Evolutionary conservation across 1,140 invertebrate genomes (phyloP).

Genomic region (Pectinophora gossypiella): DNA sequence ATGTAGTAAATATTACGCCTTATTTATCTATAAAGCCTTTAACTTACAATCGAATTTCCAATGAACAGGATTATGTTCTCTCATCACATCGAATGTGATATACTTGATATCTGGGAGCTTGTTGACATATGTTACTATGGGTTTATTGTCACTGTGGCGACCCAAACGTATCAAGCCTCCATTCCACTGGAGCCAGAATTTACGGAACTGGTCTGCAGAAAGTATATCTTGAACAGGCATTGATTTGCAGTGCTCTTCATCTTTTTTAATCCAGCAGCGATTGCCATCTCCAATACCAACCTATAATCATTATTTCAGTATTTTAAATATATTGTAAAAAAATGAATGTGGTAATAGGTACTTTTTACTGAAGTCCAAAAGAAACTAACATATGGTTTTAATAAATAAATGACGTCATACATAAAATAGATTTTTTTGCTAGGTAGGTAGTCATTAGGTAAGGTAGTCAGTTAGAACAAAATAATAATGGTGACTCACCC

Average conservation of each 20-base stretch:
- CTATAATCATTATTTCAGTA: too few relatives aligned
- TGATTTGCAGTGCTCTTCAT: conserved; percentile 43
- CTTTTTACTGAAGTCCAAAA: too few relatives aligned
- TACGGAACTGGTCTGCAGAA: conserved; percentile 77
- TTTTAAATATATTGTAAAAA: too few relatives aligned
- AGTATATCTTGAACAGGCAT: conserved; percentile 79
- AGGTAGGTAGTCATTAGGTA: too few relatives aligned
- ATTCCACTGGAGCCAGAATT: conserved; percentile 85
- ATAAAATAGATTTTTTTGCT: too few relatives aligned
- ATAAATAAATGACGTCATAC: too few relatives aligned
- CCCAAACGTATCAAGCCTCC: conserved; percentile 54
- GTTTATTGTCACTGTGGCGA: conserved; percentile 8
- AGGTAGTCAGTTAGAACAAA: too few relatives aligned
- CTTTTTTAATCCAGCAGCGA: conserved; percentile 17
- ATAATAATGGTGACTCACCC: background rate
- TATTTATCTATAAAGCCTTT: background rate
- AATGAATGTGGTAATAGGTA: too few relatives aligned
- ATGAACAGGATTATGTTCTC: conserved; percentile 16
- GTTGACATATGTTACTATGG: conserved; percentile 18
- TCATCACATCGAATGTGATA: conserved; percentile 23
- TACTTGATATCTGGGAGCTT: conserved; percentile 21
- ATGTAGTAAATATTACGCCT: too few relatives aligned
- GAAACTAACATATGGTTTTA: too few relatives aligned
- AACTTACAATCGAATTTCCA: conserved; percentile 43
- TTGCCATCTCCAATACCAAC: conserved; percentile 17